Conservation (phyloP, 2,888 invertebrate genomes). For the Cephus pygmeus region DNA sequence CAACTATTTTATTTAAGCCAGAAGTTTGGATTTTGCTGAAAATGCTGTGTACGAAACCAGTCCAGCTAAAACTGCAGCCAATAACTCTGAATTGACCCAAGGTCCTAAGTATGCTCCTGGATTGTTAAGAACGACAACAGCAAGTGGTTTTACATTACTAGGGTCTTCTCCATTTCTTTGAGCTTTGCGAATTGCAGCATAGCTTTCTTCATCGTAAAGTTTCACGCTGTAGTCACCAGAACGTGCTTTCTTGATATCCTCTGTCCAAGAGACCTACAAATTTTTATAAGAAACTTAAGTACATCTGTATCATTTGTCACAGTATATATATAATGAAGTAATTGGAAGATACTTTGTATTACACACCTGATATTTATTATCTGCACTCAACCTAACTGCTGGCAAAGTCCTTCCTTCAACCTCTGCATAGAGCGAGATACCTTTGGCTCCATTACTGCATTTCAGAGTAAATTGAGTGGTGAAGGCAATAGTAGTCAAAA, state of each 20-base stretch:
- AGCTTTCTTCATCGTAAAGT: constrained; percentile 93
- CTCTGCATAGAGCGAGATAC: constrained; percentile 87
- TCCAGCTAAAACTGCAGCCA: constrained; percentile 83
- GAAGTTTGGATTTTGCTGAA: constrained; percentile 83
- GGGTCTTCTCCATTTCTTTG: constrained; percentile 78
- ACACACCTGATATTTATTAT: constrained; percentile 84
- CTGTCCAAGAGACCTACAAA: constrained; percentile 90
- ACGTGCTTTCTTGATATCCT: constrained; percentile 84
- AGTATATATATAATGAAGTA: not conserved
- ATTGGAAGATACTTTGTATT: not conserved
- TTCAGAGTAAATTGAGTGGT: constrained; percentile 89
- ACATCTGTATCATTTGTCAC: not conserved
- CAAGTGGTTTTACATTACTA: constrained; percentile 75
- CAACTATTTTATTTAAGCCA: constrained; percentile 69
- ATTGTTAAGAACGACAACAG: constrained; percentile 78
- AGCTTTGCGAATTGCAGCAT: constrained; percentile 86
- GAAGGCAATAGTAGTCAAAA: constrained; percentile 90
- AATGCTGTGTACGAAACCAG: constrained; percentile 89
- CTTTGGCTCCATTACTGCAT: constrained; percentile 77
- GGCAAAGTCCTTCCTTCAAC: constrained; percentile 87
- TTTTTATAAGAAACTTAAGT: constrained; percentile 39
- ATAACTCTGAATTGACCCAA: constrained; percentile 91
- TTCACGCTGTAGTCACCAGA: constrained; percentile 85
- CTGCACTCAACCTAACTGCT: constrained; percentile 80
- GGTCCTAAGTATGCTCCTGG: constrained; percentile 90